These are phyloP conservation scores for Sparidentex hasta DNA, from an alignment of 2,797 vertebrate genomes.

Conservation along the genomic window DNA sequence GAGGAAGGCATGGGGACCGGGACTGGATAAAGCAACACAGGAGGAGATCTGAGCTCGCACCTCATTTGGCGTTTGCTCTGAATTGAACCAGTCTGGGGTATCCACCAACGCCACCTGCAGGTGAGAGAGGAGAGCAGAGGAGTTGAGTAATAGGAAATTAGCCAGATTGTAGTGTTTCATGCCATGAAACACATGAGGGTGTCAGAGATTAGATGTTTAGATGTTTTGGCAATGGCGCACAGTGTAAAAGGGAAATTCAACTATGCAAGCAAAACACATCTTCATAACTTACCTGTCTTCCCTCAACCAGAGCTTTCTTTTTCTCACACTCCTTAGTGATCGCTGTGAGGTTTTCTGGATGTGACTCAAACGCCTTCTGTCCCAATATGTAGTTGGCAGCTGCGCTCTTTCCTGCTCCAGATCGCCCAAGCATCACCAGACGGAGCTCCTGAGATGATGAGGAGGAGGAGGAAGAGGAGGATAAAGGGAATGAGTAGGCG, in stretches of 20 bases:
- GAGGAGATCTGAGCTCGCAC: constrained; percentile 81
- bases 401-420: constrained; percentile 83
- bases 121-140: constrained; percentile 18
- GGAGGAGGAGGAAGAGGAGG: neutral
- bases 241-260: neutral
- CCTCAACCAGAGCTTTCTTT: constrained; percentile 70
- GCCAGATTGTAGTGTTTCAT: constrained; percentile 7
- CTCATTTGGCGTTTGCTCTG: constrained; percentile 75
- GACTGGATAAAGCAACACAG: constrained; percentile 80
- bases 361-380: constrained; percentile 69
- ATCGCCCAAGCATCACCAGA: constrained; percentile 83
- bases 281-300: constrained; percentile 65
- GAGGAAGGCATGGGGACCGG: constrained; percentile 86
- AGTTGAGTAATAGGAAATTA: neutral
- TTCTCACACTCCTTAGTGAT: constrained; percentile 79
- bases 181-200: neutral
- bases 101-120: constrained; percentile 84
- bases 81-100: constrained; percentile 85
- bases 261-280: neutral
- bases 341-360: constrained; percentile 44
- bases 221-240: neutral
- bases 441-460: constrained; percentile 75
- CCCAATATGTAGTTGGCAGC: constrained; percentile 83
- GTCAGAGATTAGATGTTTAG: neutral
- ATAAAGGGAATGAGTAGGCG: neutral